phyloP scores from a whole-genome alignment of 2,888 invertebrate genomes.

The Epinotia ramella region DNA sequence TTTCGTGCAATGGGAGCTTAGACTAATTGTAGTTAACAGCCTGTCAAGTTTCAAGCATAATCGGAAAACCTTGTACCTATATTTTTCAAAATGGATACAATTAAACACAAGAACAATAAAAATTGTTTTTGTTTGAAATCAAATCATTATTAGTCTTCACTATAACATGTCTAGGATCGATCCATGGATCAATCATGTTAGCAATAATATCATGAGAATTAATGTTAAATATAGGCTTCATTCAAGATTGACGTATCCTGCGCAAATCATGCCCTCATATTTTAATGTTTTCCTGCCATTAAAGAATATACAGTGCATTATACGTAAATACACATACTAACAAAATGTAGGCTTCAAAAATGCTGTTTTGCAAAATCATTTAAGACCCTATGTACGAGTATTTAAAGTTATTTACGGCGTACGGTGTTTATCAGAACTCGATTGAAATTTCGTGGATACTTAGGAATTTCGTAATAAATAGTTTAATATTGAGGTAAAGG shows the following conservation, averaged over 20 bases:
- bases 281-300: slow-evolving; percentile 30
- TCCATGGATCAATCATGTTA: too few relatives aligned
- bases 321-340: neutral
- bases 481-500: slow-evolving; percentile 2
- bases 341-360: neutral
- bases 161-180: too few relatives aligned
- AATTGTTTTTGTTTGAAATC: too few relatives aligned
- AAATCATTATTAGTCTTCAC: too few relatives aligned
- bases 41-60: too few relatives aligned
- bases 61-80: too few relatives aligned
- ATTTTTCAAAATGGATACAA: too few relatives aligned
- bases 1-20: too few relatives aligned
- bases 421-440: neutral
- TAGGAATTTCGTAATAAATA: slow-evolving; percentile 1
- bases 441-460: neutral
- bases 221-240: slow-evolving; percentile 1
- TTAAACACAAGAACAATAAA: too few relatives aligned
- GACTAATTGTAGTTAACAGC: too few relatives aligned
- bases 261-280: neutral
- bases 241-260: slow-evolving; percentile 9
- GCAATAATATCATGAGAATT: neutral
- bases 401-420: neutral
- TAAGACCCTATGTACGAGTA: neutral
- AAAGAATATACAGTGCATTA: neutral
- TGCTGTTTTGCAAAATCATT: neutral